A percentile compares a stretch with the other conserved stretches of the same genome.
These are phyloP conservation scores for Notarius quadriscutis DNA, from an alignment of 2,113 vertebrate genomes.

Conservation along the genomic window DNA sequence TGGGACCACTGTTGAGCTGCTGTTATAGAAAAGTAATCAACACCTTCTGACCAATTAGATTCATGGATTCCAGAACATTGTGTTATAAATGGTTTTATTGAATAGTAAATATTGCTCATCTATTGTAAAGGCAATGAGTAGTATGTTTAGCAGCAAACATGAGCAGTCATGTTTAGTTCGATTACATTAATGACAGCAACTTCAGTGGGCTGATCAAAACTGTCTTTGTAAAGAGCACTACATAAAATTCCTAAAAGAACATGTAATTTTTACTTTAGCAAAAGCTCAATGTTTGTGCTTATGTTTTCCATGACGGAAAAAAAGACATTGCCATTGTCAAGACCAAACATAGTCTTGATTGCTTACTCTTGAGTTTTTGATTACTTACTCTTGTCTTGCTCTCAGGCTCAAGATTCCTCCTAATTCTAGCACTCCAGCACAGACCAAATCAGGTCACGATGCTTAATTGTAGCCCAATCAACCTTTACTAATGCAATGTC, in stretches of 20 bases:
- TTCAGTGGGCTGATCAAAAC: neutral
- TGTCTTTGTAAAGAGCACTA: neutral
- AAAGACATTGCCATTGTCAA: neutral
- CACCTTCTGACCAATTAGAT: neutral
- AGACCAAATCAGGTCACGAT: slow-evolving; percentile 74
- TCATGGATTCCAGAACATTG: neutral
- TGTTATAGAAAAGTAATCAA: neutral
- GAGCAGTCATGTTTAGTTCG: too few species aligned
- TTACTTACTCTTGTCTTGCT: slow-evolving; percentile 59
- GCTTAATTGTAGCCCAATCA: slow-evolving; percentile 81
- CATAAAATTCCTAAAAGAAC: neutral
- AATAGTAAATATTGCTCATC: neutral
- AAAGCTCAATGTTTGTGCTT: slow-evolving; percentile 23
- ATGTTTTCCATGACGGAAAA: neutral
- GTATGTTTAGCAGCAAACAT: too few species aligned
- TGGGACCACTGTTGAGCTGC: too few species aligned
- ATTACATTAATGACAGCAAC: neutral
- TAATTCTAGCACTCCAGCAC: slow-evolving; percentile 54
- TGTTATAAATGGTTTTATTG: slow-evolving; percentile 8
- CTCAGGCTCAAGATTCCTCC: slow-evolving; percentile 59
- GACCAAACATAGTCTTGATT: slow-evolving; percentile 10
- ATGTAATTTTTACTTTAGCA: neutral
- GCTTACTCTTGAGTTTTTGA: slow-evolving; percentile 46
- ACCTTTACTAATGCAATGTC: slow-evolving; percentile 75
- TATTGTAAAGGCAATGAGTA: slow-evolving; percentile 8